Evolutionary conservation across 2,888 invertebrate genomes (phyloP).

Genomic region (Idaea aversata): DNA sequence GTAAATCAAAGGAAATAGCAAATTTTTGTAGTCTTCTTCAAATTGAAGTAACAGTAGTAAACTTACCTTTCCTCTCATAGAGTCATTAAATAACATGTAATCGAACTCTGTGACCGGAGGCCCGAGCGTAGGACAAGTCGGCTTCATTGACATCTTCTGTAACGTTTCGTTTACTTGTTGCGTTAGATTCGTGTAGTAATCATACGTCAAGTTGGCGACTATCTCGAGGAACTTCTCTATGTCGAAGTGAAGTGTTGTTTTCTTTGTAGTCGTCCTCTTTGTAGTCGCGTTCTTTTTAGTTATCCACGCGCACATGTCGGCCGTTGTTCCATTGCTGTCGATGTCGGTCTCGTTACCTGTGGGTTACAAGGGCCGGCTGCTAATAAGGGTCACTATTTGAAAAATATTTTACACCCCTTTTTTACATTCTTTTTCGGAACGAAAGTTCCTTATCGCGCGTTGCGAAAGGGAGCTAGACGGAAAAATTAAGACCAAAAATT

Average conservation of each 20-base stretch:
- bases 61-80: conserved; percentile 46
- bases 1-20: too few species aligned
- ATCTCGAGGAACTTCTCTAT: conserved; percentile 41
- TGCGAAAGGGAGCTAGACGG: too few species aligned
- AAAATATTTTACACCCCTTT: too few species aligned
- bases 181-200: conserved; percentile 50
- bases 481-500: too few species aligned
- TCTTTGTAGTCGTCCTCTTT: conserved; percentile 4
- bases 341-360: not conserved
- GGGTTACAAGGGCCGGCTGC: too few species aligned
- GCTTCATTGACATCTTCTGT: conserved; percentile 31
- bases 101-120: conserved; percentile 22
- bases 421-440: too few species aligned
- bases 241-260: conserved; percentile 25
- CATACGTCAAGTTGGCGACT: conserved; percentile 42
- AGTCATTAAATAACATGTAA: conserved; percentile 29
- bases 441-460: too few species aligned
- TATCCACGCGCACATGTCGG: not conserved
- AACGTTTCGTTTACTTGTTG: conserved; percentile 42
- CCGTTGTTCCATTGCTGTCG: not conserved
- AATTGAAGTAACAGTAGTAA: not conserved
- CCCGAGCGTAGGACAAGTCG: conserved; percentile 34
- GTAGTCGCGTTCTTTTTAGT: conserved; percentile 12
- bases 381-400: too few species aligned
- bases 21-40: too few species aligned